phyloP scores from a whole-genome alignment of 1,140 invertebrate genomes.

The Cephus cinctus region DNA sequence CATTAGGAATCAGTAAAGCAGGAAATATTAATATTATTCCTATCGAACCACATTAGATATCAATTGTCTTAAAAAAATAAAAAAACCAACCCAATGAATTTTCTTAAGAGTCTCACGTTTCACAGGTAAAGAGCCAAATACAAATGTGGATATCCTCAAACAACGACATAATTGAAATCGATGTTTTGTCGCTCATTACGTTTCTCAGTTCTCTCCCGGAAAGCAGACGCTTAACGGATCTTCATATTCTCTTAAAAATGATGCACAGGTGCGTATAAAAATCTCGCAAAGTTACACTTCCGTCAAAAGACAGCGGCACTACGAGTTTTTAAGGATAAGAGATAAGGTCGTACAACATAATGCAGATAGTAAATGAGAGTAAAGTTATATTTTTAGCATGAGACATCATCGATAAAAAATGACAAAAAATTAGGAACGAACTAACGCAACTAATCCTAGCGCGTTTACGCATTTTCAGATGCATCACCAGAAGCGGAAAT shows the following conservation, averaged over 20 bases:
- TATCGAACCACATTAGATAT: background rate
- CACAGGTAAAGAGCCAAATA: slow-evolving; percentile 48
- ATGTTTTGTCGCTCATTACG: slow-evolving; percentile 47
- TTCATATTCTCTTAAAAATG: slow-evolving; percentile 46
- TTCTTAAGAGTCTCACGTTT: slow-evolving; percentile 3
- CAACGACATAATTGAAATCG: slow-evolving; percentile 42
- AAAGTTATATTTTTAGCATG: background rate
- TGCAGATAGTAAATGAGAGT: background rate
- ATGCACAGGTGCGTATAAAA: slow-evolving; percentile 42
- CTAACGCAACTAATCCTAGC: slow-evolving; percentile 19
- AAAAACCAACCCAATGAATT: background rate
- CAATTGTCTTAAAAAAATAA: slow-evolving; percentile 5
- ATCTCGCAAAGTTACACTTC: background rate
- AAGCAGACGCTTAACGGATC: slow-evolving; percentile 45
- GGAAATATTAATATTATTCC: slow-evolving; percentile 27
- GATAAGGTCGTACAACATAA: background rate
- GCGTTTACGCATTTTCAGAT: slow-evolving; percentile 40
- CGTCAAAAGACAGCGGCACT: too few species aligned
- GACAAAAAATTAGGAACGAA: background rate
- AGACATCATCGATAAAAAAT: background rate
- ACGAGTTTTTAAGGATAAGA: background rate
- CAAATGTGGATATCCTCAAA: slow-evolving; percentile 45
- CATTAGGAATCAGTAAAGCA: too few species aligned
- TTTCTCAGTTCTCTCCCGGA: slow-evolving; percentile 49
- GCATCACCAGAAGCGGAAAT: slow-evolving; percentile 45